Evolutionary conservation across 2,888 invertebrate genomes (phyloP).

Genomic region (Drosophila atroscutellata): DNA sequence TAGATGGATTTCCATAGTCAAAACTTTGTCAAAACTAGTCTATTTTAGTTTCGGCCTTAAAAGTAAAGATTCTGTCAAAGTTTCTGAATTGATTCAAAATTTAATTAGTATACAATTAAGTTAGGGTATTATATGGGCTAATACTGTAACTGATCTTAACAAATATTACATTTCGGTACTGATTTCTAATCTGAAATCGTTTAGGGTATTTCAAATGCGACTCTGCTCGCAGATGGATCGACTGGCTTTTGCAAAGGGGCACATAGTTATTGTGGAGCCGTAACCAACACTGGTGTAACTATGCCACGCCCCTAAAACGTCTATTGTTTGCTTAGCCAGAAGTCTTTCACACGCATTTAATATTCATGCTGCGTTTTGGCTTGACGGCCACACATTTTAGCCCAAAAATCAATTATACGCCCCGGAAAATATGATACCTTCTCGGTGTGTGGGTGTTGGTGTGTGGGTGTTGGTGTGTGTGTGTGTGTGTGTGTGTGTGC

Average conservation of each 20-base stretch:
- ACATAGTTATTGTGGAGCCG: conserved; percentile 6
- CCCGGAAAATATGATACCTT: conserved; percentile 68
- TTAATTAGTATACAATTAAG: background rate
- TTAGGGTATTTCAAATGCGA: background rate
- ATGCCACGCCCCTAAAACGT: conserved; percentile 16
- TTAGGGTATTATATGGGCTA: too few species aligned
- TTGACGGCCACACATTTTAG: conserved; percentile 54
- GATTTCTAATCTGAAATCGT: background rate
- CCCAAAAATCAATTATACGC: conserved; percentile 77
- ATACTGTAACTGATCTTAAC: too few species aligned
- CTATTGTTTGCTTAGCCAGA: conserved; percentile 25
- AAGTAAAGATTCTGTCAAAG: accelerated
- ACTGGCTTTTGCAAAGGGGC: background rate
- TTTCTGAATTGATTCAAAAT: background rate
- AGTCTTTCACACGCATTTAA: conserved; percentile 51
- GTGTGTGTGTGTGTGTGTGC: conserved; percentile 14
- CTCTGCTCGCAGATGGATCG: background rate
- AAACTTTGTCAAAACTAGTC: background rate
- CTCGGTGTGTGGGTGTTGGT: conserved; percentile 2
- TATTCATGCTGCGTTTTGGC: conserved; percentile 70
- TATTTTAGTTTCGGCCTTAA: background rate
- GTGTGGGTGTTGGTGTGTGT: background rate
- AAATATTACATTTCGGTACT: accelerated
- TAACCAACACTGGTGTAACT: conserved; percentile 24
- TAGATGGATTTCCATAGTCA: accelerated